These are phyloP conservation scores for Muschampia plurimacula DNA, from an alignment of 2,888 invertebrate genomes.

Conservation along the genomic window DNA sequence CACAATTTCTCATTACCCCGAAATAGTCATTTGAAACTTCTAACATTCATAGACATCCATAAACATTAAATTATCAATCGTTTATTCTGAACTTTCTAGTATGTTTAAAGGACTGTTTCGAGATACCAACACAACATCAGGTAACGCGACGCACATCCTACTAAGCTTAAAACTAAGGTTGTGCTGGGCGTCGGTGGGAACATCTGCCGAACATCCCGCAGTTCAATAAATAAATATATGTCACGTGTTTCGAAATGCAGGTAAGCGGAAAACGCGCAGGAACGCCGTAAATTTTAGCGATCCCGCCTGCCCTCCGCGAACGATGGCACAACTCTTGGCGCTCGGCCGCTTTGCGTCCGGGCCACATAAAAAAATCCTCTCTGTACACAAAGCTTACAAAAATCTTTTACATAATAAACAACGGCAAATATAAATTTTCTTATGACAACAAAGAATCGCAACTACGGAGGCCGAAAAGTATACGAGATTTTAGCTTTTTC, in stretches of 20 bases:
- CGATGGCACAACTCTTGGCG: slow-evolving; percentile 72
- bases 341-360: slow-evolving; percentile 72
- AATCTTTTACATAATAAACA: slow-evolving; percentile 73
- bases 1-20: slow-evolving; percentile 53
- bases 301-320: slow-evolving; percentile 50
- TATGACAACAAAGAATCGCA: slow-evolving; percentile 77
- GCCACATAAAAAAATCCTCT: slow-evolving; percentile 61
- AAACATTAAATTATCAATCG: background rate
- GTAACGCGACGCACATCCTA: slow-evolving; percentile 78
- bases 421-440: slow-evolving; percentile 77
- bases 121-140: slow-evolving; percentile 66
- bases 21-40: slow-evolving; percentile 50
- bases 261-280: slow-evolving; percentile 45
- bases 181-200: slow-evolving; percentile 82
- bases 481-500: slow-evolving; percentile 62
- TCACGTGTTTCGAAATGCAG: slow-evolving; percentile 73
- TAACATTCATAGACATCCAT: slow-evolving; percentile 21
- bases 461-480: slow-evolving; percentile 69
- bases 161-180: slow-evolving; percentile 68
- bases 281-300: slow-evolving; percentile 29
- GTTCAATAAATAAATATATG: slow-evolving; percentile 71
- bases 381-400: slow-evolving; percentile 68
- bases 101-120: slow-evolving; percentile 53
- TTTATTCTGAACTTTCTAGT: background rate
- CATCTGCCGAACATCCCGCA: slow-evolving; percentile 70